These are phyloP conservation scores for Lasioglossum vierecki DNA, from an alignment of 2,888 invertebrate genomes.

Conservation along the genomic window DNA sequence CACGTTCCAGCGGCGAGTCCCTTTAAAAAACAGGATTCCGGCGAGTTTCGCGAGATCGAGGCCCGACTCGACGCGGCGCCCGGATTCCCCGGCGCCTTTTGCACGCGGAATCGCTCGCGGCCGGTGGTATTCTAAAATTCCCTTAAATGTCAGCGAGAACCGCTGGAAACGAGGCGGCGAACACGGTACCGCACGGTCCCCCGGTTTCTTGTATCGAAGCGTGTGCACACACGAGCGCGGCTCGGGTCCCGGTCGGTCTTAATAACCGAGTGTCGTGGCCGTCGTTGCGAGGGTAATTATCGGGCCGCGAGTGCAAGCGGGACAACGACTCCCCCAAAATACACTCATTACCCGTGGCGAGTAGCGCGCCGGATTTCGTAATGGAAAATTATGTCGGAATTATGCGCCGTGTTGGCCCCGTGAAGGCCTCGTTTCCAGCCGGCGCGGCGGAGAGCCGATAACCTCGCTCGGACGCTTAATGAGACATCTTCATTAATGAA, in stretches of 20 bases:
- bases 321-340: conserved; percentile 40
- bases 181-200: conserved; percentile 21
- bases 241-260: conserved; percentile 1
- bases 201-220: background rate
- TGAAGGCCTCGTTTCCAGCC: conserved; percentile 59
- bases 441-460: conserved; percentile 57
- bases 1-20: conserved; percentile 35
- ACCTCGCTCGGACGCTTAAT: conserved; percentile 67
- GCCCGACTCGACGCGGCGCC: conserved; percentile 34
- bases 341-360: conserved; percentile 19
- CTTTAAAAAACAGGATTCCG: conserved; percentile 37
- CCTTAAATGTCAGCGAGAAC: conserved; percentile 27
- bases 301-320: conserved; percentile 19
- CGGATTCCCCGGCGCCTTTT: conserved; percentile 26
- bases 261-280: conserved; percentile 22
- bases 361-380: conserved; percentile 57
- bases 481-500: conserved; percentile 71
- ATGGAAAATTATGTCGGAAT: conserved; percentile 70
- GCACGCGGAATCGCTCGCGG: background rate
- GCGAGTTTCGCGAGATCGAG: conserved; percentile 5
- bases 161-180: conserved; percentile 5
- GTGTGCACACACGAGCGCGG: background rate
- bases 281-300: conserved; percentile 42
- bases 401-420: conserved; percentile 41
- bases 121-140: conserved; percentile 41